Evolutionary conservation across 2,797 vertebrate genomes (phyloP).

Genomic region (Melanotaenia maccullochi): DNA sequence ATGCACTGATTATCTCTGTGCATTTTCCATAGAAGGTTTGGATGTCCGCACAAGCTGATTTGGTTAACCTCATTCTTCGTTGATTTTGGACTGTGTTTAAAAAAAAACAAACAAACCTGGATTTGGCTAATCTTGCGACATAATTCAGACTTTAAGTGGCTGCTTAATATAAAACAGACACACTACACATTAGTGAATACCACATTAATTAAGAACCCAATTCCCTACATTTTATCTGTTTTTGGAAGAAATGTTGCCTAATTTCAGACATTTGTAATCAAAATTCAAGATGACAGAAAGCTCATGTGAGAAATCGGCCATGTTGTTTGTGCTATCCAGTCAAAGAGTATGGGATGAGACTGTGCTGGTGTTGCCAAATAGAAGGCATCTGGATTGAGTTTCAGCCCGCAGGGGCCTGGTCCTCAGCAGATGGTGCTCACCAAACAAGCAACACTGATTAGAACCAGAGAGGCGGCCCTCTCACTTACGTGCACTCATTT

Average conservation of each 20-base stretch:
- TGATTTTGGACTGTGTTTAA: background rate
- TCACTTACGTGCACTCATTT: conserved; percentile 57
- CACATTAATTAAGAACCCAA: background rate
- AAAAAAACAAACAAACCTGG: background rate
- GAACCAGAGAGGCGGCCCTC: conserved; percentile 72
- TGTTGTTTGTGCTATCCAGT: conserved; percentile 33
- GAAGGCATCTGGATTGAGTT: conserved; percentile 82
- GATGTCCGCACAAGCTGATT: background rate
- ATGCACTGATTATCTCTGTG: conserved; percentile 42
- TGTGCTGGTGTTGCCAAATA: conserved; percentile 69
- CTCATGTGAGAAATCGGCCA: conserved; percentile 6
- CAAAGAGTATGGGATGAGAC: conserved; percentile 53
- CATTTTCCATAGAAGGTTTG: conserved; percentile 42
- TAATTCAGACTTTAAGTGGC: background rate
- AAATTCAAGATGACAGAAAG: conserved; percentile 15
- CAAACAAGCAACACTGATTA: conserved; percentile 80
- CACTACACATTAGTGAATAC: background rate
- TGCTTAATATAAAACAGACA: conserved; percentile 1
- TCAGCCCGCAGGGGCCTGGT: conserved; percentile 62
- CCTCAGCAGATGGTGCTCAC: conserved; percentile 73
- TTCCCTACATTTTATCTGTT: background rate
- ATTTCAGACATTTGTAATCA: background rate
- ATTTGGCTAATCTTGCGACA: background rate
- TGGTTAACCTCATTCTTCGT: background rate
- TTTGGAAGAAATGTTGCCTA: background rate